phyloP scores from a whole-genome alignment of 2,113 vertebrate species.

The Riparia riparia region DNA sequence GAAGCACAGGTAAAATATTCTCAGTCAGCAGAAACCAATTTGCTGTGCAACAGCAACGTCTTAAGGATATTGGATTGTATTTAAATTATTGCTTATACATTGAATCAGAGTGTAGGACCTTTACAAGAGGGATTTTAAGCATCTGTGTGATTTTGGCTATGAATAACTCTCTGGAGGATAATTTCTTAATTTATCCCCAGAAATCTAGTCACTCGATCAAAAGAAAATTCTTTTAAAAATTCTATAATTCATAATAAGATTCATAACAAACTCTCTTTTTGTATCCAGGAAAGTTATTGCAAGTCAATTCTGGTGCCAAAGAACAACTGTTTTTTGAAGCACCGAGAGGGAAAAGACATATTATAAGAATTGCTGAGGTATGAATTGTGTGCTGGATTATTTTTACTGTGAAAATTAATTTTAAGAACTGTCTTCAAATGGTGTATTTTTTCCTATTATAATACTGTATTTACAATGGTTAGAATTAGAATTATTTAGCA shows the following conservation, averaged over 20 bases:
- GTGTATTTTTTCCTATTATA: neutral
- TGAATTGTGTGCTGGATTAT: neutral
- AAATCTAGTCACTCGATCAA: slow-evolving; percentile 14
- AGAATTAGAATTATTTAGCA: neutral
- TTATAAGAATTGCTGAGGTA: slow-evolving; percentile 87
- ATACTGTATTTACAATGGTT: neutral
- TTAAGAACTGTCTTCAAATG: neutral
- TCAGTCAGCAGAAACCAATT: neutral
- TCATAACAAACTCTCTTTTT: slow-evolving; percentile 30
- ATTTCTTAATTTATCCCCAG: neutral
- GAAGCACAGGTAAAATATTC: neutral
- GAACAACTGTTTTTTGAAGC: slow-evolving; percentile 98
- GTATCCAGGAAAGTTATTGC: slow-evolving; percentile 90
- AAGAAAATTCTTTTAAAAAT: neutral
- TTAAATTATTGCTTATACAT: neutral
- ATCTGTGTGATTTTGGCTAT: neutral
- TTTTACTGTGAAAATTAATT: neutral
- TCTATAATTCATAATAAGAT: neutral
- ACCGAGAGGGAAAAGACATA: slow-evolving; percentile 89
- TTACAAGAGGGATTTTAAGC: neutral
- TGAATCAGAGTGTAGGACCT: neutral
- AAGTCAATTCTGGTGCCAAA: slow-evolving; percentile 97
- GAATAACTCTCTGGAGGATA: neutral
- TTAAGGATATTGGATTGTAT: neutral
- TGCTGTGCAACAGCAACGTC: neutral